A percentile compares a stretch with the other conserved stretches of the same genome.
Evolutionary conservation across 2,888 invertebrate species (phyloP).

Genomic region (Tenthredo mesomela): DNA sequence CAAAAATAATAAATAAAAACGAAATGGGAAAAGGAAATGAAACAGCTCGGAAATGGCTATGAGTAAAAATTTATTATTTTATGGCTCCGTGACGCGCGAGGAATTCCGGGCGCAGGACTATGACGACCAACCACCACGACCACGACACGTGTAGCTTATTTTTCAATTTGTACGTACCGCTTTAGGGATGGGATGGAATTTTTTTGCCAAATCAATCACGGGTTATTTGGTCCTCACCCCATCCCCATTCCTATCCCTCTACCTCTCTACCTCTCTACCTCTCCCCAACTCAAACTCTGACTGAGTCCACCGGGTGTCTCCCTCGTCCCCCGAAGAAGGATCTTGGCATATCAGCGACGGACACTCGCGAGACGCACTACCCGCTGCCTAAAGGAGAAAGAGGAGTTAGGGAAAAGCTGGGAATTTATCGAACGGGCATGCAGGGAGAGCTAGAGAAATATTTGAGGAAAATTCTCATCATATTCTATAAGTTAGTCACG

Average conservation of each 20-base stretch:
- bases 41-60: constrained; percentile 45
- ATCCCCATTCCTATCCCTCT: constrained; percentile 55
- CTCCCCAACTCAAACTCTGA: constrained; percentile 59
- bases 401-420: constrained; percentile 55
- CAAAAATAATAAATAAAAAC: constrained; percentile 42
- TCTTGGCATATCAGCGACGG: constrained; percentile 69
- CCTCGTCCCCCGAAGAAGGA: constrained; percentile 52
- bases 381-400: constrained; percentile 38
- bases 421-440: constrained; percentile 64
- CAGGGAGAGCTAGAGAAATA: constrained; percentile 1
- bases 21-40: constrained; percentile 48
- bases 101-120: constrained; percentile 43
- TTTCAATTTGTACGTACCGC: constrained; percentile 69
- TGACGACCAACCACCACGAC: constrained; percentile 20
- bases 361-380: constrained; percentile 66
- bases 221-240: constrained; percentile 68
- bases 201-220: constrained; percentile 74
- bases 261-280: constrained; percentile 54
- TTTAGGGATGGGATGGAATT: constrained; percentile 57
- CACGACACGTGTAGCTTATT: constrained; percentile 71
- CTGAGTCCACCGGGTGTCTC: constrained; percentile 30
- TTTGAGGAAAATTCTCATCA: background rate
- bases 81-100: constrained; percentile 50
- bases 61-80: constrained; percentile 51
- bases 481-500: background rate